These are phyloP conservation scores for Crossoptilon crossoptilon DNA, from an alignment of 2,797 vertebrate species.

Conservation along the genomic window DNA sequence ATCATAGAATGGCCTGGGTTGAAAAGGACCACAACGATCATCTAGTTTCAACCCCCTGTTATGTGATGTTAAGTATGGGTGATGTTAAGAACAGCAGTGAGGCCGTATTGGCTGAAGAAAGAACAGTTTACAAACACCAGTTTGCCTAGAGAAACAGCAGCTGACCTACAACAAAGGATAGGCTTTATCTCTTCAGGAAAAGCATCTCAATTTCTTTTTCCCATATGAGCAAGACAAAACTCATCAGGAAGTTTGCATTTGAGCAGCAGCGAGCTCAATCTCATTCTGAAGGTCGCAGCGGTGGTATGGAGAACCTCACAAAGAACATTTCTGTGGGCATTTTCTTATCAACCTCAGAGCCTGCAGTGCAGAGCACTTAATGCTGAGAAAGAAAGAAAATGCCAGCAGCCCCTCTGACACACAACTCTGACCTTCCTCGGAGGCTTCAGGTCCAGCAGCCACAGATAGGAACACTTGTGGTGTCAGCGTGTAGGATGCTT, in stretches of 20 bases:
- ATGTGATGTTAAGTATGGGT: neutral
- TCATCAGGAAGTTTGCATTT: neutral
- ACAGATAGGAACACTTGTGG: neutral
- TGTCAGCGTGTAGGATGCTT: neutral
- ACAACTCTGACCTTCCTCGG: neutral
- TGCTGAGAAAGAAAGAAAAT: neutral
- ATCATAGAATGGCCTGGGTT: too few relatives aligned
- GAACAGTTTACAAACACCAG: neutral
- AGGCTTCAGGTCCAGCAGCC: neutral
- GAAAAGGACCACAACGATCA: too few relatives aligned
- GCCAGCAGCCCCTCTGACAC: neutral
- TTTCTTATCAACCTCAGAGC: neutral
- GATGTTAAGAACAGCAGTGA: rapidly evolving
- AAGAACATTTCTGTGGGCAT: neutral
- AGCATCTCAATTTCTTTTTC: neutral
- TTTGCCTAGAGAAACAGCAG: neutral
- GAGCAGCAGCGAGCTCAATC: neutral
- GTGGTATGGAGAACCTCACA: neutral
- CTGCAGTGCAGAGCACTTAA: neutral
- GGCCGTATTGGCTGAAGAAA: neutral
- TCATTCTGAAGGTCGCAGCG: neutral
- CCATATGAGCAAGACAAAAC: neutral
- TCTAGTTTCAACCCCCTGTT: too few relatives aligned
- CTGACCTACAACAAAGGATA: neutral
- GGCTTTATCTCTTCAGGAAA: neutral